phyloP scores from a whole-genome alignment of 1,140 invertebrate genomes.

The Brachionus sp. region DNA sequence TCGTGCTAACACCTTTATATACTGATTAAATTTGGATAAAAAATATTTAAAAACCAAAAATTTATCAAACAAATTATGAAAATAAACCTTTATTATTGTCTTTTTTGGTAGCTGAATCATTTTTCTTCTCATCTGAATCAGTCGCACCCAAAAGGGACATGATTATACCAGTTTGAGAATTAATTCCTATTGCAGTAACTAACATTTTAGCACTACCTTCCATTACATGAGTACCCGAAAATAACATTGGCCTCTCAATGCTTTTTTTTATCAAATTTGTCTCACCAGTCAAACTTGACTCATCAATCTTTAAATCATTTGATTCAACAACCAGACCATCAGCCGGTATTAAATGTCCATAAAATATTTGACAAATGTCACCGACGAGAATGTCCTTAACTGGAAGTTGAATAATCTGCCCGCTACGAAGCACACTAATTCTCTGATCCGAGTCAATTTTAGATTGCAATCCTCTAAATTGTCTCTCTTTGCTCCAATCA shows the following conservation, averaged over 20 bases:
- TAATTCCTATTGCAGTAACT: slow-evolving; percentile 94
- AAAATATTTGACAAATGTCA: slow-evolving; percentile 84
- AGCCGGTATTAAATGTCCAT: slow-evolving; percentile 85
- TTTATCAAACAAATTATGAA: neutral
- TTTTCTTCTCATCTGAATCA: neutral
- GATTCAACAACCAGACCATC: slow-evolving; percentile 97
- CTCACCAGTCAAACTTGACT: slow-evolving; percentile 96
- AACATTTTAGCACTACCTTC: slow-evolving; percentile 99
- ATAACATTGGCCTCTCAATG: slow-evolving; percentile 82
- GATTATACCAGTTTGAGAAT: slow-evolving; percentile 98
- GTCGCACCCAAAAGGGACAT: slow-evolving; percentile 85
- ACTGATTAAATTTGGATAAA: neutral
- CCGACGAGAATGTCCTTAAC: slow-evolving; percentile 96
- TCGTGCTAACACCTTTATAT: neutral
- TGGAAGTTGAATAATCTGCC: slow-evolving; percentile 85
- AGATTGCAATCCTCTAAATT: slow-evolving; percentile 91
- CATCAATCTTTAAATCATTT: slow-evolving; percentile 97
- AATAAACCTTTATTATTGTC: slow-evolving; percentile 10
- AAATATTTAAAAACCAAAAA: neutral
- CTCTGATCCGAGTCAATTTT: slow-evolving; percentile 98
- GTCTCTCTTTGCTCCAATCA: slow-evolving; percentile 97
- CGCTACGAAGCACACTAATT: slow-evolving; percentile 88
- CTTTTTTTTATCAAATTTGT: slow-evolving; percentile 99
- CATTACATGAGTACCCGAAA: slow-evolving; percentile 98
- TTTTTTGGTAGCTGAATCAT: neutral